These are phyloP conservation scores for Myotis planiceps DNA, from an alignment of 2,797 vertebrate genomes.

Conservation along the genomic window DNA sequence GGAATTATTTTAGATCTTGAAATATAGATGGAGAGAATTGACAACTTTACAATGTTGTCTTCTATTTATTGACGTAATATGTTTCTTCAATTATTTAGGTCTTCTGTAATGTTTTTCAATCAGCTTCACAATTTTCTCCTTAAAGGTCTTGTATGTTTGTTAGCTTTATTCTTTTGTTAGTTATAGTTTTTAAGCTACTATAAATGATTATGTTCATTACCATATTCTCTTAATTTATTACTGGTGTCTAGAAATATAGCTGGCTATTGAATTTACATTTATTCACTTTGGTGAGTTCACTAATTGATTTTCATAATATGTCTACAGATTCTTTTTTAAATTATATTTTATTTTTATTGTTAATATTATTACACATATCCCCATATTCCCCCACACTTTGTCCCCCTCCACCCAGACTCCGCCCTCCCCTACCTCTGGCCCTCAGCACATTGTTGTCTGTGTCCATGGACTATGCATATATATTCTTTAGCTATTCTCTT, in stretches of 20 bases:
- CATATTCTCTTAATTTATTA: neutral
- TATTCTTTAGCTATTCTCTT: neutral
- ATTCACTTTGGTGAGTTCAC: neutral
- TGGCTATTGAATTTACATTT: conserved; percentile 37
- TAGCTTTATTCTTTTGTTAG: neutral
- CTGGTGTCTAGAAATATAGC: neutral
- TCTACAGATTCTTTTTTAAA: neutral
- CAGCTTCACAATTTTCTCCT: conserved; percentile 7
- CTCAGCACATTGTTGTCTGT: neutral
- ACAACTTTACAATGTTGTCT: neutral
- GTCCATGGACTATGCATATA: neutral
- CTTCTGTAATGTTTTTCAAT: conserved; percentile 2
- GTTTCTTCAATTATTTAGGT: neutral
- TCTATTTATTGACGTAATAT: neutral
- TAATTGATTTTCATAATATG: conserved; percentile 30
- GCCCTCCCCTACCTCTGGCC: neutral
- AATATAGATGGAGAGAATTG: neutral
- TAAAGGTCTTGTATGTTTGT: neutral
- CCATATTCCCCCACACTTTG: neutral
- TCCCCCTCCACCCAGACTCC: neutral
- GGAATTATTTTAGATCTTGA: conserved; percentile 34
- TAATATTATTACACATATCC: neutral
- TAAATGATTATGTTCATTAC: conserved; percentile 18
- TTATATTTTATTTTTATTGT: neutral
- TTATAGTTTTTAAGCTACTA: neutral